phyloP scores from a whole-genome alignment of 2,888 invertebrate species.

The Lucinisca nassula region DNA sequence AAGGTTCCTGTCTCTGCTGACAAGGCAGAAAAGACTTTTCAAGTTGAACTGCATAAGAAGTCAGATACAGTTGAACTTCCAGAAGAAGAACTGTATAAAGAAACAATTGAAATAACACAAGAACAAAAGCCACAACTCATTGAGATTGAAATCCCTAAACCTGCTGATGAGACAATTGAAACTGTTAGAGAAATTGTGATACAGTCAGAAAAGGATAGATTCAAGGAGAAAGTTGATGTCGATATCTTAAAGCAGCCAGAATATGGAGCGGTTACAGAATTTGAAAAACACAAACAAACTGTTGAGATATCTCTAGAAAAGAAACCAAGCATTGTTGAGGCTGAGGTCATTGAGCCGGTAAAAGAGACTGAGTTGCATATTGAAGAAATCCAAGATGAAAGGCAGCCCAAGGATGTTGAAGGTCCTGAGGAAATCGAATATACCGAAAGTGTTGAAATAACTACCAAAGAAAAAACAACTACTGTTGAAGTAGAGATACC shows the following conservation, averaged over 20 bases:
- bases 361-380: constrained; percentile 60
- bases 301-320: constrained; percentile 3
- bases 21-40: constrained; percentile 53
- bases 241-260: neutral
- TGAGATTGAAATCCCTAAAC: constrained; percentile 54
- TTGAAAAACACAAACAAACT: neutral
- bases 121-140: constrained; percentile 27
- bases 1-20: constrained; percentile 53
- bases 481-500: constrained; percentile 32
- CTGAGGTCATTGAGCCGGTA: constrained; percentile 50
- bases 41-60: constrained; percentile 39
- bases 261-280: neutral
- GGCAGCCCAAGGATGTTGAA: neutral
- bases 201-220: constrained; percentile 30
- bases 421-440: neutral
- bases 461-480: constrained; percentile 3
- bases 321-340: constrained; percentile 35
- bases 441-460: constrained; percentile 58
- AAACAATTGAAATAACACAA: constrained; percentile 20
- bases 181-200: constrained; percentile 59
- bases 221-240: constrained; percentile 25
- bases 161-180: constrained; percentile 57
- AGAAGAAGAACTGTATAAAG: constrained; percentile 21
- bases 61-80: neutral
- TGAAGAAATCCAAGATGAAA: neutral